Percentiles rank a stretch among this genome's conserved stretches.
These are phyloP conservation scores for Diogma glabrata DNA, from an alignment of 2,888 invertebrate genomes.

Conservation along the genomic window DNA sequence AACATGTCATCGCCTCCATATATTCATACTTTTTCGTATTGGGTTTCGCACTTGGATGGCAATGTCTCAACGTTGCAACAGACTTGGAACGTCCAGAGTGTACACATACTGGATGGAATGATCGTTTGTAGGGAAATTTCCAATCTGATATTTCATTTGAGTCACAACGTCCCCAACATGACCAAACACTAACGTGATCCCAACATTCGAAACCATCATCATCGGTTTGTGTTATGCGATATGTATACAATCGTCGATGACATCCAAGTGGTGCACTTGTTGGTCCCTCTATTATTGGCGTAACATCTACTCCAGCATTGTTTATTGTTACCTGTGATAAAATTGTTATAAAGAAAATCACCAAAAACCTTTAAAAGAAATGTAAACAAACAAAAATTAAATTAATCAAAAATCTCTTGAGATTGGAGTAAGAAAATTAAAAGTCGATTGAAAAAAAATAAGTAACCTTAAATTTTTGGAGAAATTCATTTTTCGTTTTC, in stretches of 20 bases:
- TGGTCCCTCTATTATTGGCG: slow-evolving; percentile 29
- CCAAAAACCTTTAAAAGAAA: too few species aligned
- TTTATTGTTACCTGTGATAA: too few species aligned
- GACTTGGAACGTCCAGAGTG: slow-evolving; percentile 58
- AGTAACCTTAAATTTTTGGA: too few species aligned
- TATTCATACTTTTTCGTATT: slow-evolving; percentile 64
- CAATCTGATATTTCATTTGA: slow-evolving; percentile 81
- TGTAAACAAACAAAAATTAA: too few species aligned
- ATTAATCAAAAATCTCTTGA: too few species aligned
- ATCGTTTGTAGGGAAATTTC: slow-evolving; percentile 78
- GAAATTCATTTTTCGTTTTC: too few species aligned
- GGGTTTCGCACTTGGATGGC: slow-evolving; percentile 59
- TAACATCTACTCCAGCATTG: slow-evolving; percentile 25
- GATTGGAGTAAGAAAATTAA: too few species aligned
- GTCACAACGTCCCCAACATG: slow-evolving; percentile 75
- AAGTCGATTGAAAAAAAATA: too few species aligned
- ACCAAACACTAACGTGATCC: slow-evolving; percentile 61
- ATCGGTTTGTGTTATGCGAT: slow-evolving; percentile 45
- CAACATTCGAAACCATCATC: slow-evolving; percentile 47
- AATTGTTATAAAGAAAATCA: too few species aligned
- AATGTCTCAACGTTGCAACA: slow-evolving; percentile 53
- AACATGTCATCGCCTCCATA: slow-evolving; percentile 66
- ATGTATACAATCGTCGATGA: slow-evolving; percentile 52
- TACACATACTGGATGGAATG: slow-evolving; percentile 75
- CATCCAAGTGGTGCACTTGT: slow-evolving; percentile 47